Evolutionary conservation across 2,797 vertebrate genomes (phyloP), one percentile per base, ranked within the genome.

Genomic region (Danio aesculapii): DNA sequence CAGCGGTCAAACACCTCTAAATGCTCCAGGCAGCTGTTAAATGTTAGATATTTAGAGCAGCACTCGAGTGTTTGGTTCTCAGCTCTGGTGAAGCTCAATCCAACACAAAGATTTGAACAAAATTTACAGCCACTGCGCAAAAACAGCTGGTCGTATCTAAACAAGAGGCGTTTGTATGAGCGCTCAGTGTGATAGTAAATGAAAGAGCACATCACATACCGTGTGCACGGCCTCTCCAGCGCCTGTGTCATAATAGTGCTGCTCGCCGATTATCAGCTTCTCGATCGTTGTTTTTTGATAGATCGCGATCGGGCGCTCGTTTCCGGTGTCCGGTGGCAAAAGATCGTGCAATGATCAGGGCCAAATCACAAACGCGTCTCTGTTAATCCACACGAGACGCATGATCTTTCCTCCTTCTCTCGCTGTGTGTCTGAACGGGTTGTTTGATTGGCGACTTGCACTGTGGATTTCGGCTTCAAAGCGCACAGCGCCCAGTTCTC

Each of bases 401-500:
- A 43, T 61, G 21, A 50, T 73, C 19, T 19, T 39, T 47, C 14
- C 58, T 47, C 19, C 8, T 49, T 0, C 68, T 6, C 75, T 59
- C 49, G 39, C 30, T 41, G 21, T 68, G 66, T 62, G 63, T 41
- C n/a, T 44, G 47, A 77, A 49, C 79, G 62, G 82, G 53, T 81
- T 82, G 61, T 80, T 82, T 77, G 68, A 82, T 67, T 57, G 47
- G 61, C 53, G 75, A 73, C 46, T 70, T 69, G 81, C 74, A 19
- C 30, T 55, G 77, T 79, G 77, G 66, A 46, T 75, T 69, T 67
- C 30, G 41, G 63, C 6, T 49, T 64, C 78, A 76, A 83, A 64
- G 67, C 75, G 82, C 84, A 84, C 75, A 68, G 75, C 77, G 79
- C 70, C 73, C 53, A 21, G 61, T 61, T 82, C 70, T 79, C 67